phyloP scores from a whole-genome alignment of 2,888 invertebrate species.

The Harmothoe impar region DNA sequence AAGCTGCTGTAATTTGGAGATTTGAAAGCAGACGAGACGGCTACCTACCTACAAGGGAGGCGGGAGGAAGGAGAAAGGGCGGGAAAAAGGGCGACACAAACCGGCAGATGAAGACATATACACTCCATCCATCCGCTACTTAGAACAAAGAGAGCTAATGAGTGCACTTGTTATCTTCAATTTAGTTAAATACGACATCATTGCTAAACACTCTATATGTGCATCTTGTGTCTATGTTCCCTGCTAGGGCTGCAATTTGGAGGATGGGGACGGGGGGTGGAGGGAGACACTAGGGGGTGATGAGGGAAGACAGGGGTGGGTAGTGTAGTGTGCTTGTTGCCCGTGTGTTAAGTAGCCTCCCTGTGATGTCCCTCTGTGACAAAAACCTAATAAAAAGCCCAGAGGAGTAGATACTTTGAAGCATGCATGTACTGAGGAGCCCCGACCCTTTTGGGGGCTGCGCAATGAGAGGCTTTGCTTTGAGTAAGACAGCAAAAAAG shows the following conservation, averaged over 20 bases:
- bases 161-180: constrained; percentile 47
- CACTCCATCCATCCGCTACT: constrained; percentile 41
- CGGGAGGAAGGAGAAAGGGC: not conserved
- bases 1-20: constrained; percentile 56
- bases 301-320: constrained; percentile 22
- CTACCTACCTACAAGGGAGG: not conserved
- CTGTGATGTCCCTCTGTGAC: constrained; percentile 41
- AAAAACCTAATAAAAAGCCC: constrained; percentile 57
- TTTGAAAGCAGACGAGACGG: constrained; percentile 15
- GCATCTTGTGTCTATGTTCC: constrained; percentile 26
- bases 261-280: not conserved
- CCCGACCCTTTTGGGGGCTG: constrained; percentile 40
- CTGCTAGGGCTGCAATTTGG: not conserved
- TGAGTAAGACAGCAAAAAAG: constrained; percentile 22
- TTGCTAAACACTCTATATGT: constrained; percentile 53
- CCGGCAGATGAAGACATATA: constrained; percentile 42
- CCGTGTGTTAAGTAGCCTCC: constrained; percentile 49
- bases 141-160: constrained; percentile 32
- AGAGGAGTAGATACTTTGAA: constrained; percentile 58
- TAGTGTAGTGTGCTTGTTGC: constrained; percentile 54
- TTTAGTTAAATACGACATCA: constrained; percentile 52
- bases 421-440: constrained; percentile 46
- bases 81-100: constrained; percentile 21
- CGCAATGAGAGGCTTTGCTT: constrained; percentile 51
- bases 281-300: not conserved